Evolutionary conservation across 2,888 invertebrate genomes (phyloP), one percentile per base, ranked within the genome.

Genomic region (Polydrusus pterygomalis): DNA sequence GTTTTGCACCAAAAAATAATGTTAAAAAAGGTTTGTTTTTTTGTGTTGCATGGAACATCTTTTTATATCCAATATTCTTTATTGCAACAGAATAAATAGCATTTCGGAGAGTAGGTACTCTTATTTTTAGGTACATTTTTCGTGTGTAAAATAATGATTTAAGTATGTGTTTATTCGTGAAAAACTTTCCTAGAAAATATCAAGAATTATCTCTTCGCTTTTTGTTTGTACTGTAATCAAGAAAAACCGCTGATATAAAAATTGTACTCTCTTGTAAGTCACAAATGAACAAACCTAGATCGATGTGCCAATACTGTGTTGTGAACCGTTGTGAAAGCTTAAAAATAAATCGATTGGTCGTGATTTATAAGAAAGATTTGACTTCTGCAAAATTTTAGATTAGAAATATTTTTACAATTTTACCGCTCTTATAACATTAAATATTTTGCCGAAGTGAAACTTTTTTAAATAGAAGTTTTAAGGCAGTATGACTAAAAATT

Each of bases 1-100:
- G 68, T 69, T 58, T 30, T 67, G 68, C 68, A 69, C 68, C 40
- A 69, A 58, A 40, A 51, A 18, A 30, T 58, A 30, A 25, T 67
- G 51, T 67, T 38, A 67, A 67, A 30, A 10, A 34, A 2, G 34
- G 34, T 34, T 34, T 34, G 34, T 34, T 34, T 10, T 7, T 34
- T 34, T 34, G 34, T 7, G 34, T 34, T 34, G 8, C 34, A 34
- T 7, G 34, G 10, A 34, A 34, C 8, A 3, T 7, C 34, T 9
- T 10, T 7, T 34, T 25, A 25, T 7, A 10, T 10, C 8, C 8
- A n/a, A n/a, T 34, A 34, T 34, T 9, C 1, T 9, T 34, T 1
- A 34, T 34, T 7, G 34, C 34, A 34, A 10, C 34, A 10, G 8
- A 34, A 34, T 34, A 6, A 7, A 7, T 9, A 10, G 34, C 34